Evolutionary conservation across 1,140 invertebrate species (phyloP).

Genomic region (Euwallacea fornicatus): DNA sequence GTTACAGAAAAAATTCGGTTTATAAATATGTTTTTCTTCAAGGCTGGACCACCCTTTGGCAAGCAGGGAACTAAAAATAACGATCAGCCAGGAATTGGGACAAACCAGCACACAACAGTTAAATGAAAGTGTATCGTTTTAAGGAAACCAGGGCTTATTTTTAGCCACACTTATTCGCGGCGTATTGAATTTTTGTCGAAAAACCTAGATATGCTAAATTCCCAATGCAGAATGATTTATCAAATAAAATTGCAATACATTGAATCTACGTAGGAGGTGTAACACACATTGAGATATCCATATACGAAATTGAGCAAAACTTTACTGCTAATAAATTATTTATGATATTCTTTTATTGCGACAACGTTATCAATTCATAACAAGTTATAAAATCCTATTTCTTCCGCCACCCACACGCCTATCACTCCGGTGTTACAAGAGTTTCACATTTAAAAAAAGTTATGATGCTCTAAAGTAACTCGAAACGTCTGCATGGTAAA

Average conservation of each 20-base stretch:
- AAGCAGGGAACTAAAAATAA: conserved; percentile 25
- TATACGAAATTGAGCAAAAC: no score
- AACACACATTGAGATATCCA: no score
- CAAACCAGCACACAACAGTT: conserved; percentile 28
- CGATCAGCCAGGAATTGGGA: conserved; percentile 30
- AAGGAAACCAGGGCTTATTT: conserved; percentile 25
- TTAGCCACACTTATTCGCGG: conserved; percentile 26
- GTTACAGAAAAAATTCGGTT: neutral
- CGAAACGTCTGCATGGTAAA: no score
- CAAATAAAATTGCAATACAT: no score
- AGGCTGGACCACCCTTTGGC: conserved; percentile 10
- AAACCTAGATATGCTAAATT: neutral
- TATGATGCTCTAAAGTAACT: no score
- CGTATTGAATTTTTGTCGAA: conserved; percentile 14
- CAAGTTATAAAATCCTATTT: neutral
- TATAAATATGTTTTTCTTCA: neutral
- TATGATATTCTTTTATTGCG: neutral
- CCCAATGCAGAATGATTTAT: no score
- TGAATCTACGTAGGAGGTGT: no score
- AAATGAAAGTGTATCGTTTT: conserved; percentile 17
- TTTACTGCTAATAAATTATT: no score
- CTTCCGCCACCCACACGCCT: neutral
- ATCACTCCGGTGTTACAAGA: no score
- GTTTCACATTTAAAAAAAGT: no score
- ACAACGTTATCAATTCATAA: neutral